Base-by-base conservation (phyloP, 2,888 invertebrate species). In the Venusia cambrica region DNA sequence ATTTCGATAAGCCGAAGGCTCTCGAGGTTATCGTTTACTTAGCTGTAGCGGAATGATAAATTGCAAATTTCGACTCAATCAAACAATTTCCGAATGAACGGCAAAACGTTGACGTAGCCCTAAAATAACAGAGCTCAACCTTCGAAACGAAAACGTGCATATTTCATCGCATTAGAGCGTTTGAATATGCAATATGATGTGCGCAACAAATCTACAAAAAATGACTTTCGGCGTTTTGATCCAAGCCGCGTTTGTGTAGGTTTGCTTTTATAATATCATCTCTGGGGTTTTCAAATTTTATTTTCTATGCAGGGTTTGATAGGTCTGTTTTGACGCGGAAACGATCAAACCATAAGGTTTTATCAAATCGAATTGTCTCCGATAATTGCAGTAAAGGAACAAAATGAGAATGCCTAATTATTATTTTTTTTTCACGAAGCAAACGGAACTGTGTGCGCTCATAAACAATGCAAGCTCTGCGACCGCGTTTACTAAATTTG, bases 111-210 rank as follows among this genome's bases (percentile, higher is more conserved):
- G 14, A 7, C 22, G 30, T 22, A 27, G 13, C 21, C 35, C 16
- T 31, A 35, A 36, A 33, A 34, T 13, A 40, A 29, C 26, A 30
- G 32, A 11, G 24, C 27, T 41, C 42, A 40, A 56, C 56, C 59
- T 54, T 59, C 46, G 51, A 52, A 42, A 38, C 33, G 46, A 53
- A 54, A 49, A 46, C 38, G 51, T 57, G 48, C 52, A 62, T 62
- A 52, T 57, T 59, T 56, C 50, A 60, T 40, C 27, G 48, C 41
- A 48, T 44, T 51, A 48, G 48, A 41, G 33, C 46, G 45, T 52
- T 57, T 58, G 57, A 51, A 59, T 62, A 56, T 60, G 55, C 54
- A 57, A 52, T 56, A 38, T 48, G 45, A 56, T 51, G 45, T 44
- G 45, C 48, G 53, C 48, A 50, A 44, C 47, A 45, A 45, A 52